Evolutionary conservation across 1,140 invertebrate genomes (phyloP).

Genomic region (Bombus huntii): DNA sequence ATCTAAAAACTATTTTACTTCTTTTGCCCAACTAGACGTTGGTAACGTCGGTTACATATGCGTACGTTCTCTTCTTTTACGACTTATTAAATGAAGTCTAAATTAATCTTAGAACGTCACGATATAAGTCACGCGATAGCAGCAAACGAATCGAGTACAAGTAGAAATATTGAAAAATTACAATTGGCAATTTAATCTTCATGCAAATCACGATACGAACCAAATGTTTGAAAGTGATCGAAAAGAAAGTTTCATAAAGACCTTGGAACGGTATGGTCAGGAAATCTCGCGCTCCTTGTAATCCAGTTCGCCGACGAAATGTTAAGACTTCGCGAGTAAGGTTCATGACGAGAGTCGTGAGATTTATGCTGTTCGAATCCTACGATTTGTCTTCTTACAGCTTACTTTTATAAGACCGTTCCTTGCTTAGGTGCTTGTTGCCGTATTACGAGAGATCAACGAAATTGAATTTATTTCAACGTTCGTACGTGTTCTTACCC

Average conservation of each 20-base stretch:
- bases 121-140: neutral
- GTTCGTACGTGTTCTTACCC: neutral
- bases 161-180: neutral
- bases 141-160: neutral
- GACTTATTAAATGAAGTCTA: too few species aligned
- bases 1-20: too few species aligned
- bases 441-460: slow-evolving; percentile 45
- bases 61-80: too few species aligned
- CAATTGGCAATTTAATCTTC: neutral
- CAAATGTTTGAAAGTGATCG: neutral
- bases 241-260: neutral
- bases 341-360: slow-evolving; percentile 42
- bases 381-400: slow-evolving; percentile 39
- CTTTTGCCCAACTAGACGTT: too few species aligned
- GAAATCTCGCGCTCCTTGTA: slow-evolving; percentile 10
- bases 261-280: neutral
- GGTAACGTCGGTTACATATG: too few species aligned
- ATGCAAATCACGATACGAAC: neutral
- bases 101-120: too few species aligned
- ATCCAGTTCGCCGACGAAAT: slow-evolving; percentile 18
- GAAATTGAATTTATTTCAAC: slow-evolving; percentile 42
- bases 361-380: slow-evolving; percentile 49
- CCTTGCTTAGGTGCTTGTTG: slow-evolving; percentile 44
- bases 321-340: slow-evolving; percentile 20
- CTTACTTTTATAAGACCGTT: slow-evolving; percentile 43